A percentile compares a stretch with the other conserved stretches of the same genome.
Conservation (phyloP, 2,888 invertebrate genomes). For the Drosophila mercatorum region DNA sequence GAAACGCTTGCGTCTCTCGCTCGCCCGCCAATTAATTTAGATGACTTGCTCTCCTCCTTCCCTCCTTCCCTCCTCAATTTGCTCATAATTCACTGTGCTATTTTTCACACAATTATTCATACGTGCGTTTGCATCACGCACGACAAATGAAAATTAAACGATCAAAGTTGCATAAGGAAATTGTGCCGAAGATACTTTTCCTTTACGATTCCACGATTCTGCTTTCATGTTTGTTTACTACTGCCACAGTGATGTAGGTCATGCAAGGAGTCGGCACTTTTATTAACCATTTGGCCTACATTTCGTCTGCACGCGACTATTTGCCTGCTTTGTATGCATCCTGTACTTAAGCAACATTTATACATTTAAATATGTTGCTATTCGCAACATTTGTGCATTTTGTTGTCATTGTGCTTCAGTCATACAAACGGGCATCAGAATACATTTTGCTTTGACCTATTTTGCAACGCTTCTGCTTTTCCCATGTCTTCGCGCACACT, state of each 20-base stretch:
- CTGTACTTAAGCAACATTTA: constrained; percentile 3
- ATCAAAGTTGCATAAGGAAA: constrained; percentile 17
- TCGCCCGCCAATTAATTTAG: constrained; percentile 47
- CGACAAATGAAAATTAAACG: constrained; percentile 19
- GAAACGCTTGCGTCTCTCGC: constrained; percentile 38
- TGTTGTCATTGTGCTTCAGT: constrained; percentile 20
- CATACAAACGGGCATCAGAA: constrained; percentile 11
- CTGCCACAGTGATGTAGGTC: constrained; percentile 64
- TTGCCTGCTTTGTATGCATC: neutral
- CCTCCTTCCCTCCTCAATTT: constrained; percentile 1
- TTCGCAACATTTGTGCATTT: constrained; percentile 43
- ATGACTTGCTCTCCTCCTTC: constrained; percentile 26
- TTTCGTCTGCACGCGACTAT: constrained; percentile 51
- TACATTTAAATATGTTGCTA: constrained; percentile 12
- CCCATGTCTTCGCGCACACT: constrained; percentile 7
- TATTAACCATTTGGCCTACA: constrained; percentile 61
- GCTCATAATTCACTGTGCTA: constrained; percentile 42
- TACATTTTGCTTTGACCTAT: constrained; percentile 50
- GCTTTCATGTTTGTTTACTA: neutral
- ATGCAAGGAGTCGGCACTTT: constrained; percentile 69
- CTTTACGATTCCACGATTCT: constrained; percentile 4
- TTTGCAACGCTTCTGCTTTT: constrained; percentile 20
- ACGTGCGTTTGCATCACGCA: constrained; percentile 12
- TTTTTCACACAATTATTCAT: constrained; percentile 65
- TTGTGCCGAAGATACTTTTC: neutral